Percentiles rank a stretch among this genome's conserved stretches.
phyloP scores from a whole-genome alignment of 1,140 invertebrate genomes.

The Zaprionus gabonicus region DNA sequence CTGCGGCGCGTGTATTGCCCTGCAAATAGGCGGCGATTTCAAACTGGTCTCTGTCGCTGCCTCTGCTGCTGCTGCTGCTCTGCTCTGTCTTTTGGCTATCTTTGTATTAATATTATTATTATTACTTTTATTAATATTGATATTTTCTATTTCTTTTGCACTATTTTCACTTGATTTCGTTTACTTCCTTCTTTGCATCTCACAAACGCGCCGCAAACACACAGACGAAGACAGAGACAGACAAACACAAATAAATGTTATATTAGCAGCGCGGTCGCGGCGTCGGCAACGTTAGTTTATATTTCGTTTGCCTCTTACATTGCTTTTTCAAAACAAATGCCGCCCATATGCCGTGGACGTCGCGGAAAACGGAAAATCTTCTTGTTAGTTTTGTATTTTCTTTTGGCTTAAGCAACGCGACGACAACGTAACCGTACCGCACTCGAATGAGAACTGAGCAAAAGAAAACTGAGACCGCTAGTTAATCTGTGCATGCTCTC shows the following conservation, averaged over 20 bases:
- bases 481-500: constrained; percentile 54
- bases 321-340: constrained; percentile 80
- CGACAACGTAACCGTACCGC: constrained; percentile 67
- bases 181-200: constrained; percentile 51
- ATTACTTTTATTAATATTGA: constrained; percentile 53
- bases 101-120: constrained; percentile 71
- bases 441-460: constrained; percentile 71
- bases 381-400: constrained; percentile 51
- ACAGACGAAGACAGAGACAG: constrained; percentile 33
- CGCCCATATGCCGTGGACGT: constrained; percentile 48
- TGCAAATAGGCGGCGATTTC: constrained; percentile 75
- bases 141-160: constrained; percentile 53
- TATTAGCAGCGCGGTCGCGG: constrained; percentile 64
- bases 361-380: constrained; percentile 72
- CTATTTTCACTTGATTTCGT: constrained; percentile 68
- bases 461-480: constrained; percentile 49
- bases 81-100: constrained; percentile 68
- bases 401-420: constrained; percentile 51
- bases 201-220: constrained; percentile 31
- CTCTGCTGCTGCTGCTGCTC: constrained; percentile 29
- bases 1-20: constrained; percentile 52
- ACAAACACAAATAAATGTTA: constrained; percentile 47
- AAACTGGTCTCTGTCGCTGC: constrained; percentile 66
- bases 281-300: constrained; percentile 46
- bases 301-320: constrained; percentile 67